Base-by-base conservation (phyloP, 2,113 vertebrate genomes). In the Plecotus auritus region DNA sequence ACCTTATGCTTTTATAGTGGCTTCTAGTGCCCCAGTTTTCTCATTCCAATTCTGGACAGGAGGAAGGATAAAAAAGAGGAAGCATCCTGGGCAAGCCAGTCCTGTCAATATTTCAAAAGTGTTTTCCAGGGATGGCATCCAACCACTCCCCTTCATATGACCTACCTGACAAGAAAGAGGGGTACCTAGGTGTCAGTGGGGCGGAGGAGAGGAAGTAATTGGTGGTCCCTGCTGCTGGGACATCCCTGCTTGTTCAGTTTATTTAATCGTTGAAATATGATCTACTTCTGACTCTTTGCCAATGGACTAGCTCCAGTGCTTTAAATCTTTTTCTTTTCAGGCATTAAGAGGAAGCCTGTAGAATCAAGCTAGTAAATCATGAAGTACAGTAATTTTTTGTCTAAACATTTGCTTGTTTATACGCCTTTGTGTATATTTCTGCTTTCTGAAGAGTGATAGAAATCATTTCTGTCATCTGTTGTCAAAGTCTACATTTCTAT, bases 361-460 rank as follows among this genome's bases (percentile, higher is more conserved):
- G 42, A 93, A 80, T 45, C 16, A 85, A 88, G 66, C 89, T 61
- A 84, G 70, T 84, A 78, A 96, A 90, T 84, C 64, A 90, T 28
- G 26, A 81, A 82, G 12, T 28, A 56, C 20, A 87, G 64, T 77
- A 42, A 56, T 76, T 93, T 76, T 88, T 88, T 91, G 86, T 88
- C 66, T 95, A 84, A 94, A 93, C 56, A 69, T 83, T 85, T 82
- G 12, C 90, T 91, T 95, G 35, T 91, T 91, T 88, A 51, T 56
- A 49, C 37, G 49, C 35, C 18, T 93, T 56, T 87, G 64, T 86
- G 45, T 92, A 64, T 82, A 51, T 88, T 91, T 86, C 59, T 92
- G 66, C 51, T 81, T 90, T 92, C 54, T 92, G 11, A 92, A 80
- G 40, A 73, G 37, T 94, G 59, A 90, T 70, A 81, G n/a, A 80